Percentiles rank a stretch among this genome's conserved stretches.
Evolutionary conservation across 2,113 vertebrate genomes (phyloP).

Genomic region (Nematolebias whitei): DNA sequence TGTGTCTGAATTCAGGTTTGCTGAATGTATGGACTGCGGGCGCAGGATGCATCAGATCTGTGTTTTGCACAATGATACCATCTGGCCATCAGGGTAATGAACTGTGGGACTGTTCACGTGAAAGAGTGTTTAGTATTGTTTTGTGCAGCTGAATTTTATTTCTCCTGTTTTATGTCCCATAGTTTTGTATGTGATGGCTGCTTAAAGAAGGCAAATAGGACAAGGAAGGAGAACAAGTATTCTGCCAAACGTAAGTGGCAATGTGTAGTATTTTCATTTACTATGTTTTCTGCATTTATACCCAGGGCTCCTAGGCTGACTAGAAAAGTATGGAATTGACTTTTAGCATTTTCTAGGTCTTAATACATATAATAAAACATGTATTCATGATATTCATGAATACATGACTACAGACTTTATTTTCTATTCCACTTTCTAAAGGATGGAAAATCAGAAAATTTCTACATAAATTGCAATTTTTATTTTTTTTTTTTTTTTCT

Average conservation of each 20-base stretch:
- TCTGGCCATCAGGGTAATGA: slow-evolving; percentile 94
- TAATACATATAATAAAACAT: not conserved
- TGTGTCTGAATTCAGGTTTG: slow-evolving; percentile 82
- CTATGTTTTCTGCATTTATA: not conserved
- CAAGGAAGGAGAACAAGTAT: slow-evolving; percentile 96
- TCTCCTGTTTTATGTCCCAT: slow-evolving; percentile 7
- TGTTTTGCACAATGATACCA: slow-evolving; percentile 94
- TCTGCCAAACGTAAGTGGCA: slow-evolving; percentile 93
- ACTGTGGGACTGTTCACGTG: not conserved
- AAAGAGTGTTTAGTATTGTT: not conserved
- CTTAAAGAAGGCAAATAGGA: slow-evolving; percentile 93
- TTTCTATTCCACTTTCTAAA: not conserved
- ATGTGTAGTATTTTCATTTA: no score
- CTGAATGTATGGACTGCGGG: slow-evolving; percentile 97
- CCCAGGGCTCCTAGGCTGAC: no score
- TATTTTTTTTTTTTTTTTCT: no score
- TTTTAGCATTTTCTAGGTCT: not conserved
- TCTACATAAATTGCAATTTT: no score
- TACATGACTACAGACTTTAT: not conserved
- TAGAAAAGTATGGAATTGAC: not conserved
- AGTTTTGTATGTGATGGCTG: slow-evolving; percentile 95
- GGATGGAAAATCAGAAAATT: no score
- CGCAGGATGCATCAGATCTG: slow-evolving; percentile 99
- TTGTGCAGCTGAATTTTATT: not conserved
- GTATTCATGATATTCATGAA: no score